A percentile compares a stretch with the other conserved stretches of the same genome.
phyloP scores from a whole-genome alignment of 2,888 invertebrate genomes.

The Drosophila ezoana region DNA sequence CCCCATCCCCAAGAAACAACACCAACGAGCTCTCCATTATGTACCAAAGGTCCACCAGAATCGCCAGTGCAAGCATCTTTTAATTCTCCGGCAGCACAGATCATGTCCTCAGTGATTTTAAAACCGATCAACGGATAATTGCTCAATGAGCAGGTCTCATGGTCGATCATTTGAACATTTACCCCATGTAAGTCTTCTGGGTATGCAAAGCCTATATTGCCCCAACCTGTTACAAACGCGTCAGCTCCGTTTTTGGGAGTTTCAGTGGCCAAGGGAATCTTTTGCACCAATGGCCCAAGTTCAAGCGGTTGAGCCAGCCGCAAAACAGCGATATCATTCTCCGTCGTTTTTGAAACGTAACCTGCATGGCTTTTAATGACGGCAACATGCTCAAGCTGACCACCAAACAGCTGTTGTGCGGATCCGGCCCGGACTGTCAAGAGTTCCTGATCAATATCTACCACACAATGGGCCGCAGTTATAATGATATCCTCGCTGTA shows the following conservation, averaged over 20 bases:
- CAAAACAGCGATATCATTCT: conserved; percentile 4
- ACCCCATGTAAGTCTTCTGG: neutral
- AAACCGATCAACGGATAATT: too few relatives aligned
- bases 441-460: fast-evolving
- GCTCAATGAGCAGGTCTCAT: neutral
- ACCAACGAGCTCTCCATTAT: conserved; percentile 4
- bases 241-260: neutral
- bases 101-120: neutral
- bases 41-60: conserved; percentile 15
- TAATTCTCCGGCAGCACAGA: neutral
- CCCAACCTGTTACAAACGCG: conserved; percentile 3
- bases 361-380: neutral
- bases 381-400: neutral
- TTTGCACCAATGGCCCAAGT: neutral
- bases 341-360: neutral
- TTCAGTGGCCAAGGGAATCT: neutral
- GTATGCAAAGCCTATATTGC: neutral
- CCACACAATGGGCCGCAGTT: conserved; percentile 15
- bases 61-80: neutral
- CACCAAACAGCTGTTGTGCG: neutral
- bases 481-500: neutral
- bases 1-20: conserved; percentile 1
- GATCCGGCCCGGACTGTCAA: conserved; percentile 8
- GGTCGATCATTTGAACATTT: neutral
- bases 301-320: neutral